Evolutionary conservation across 2,113 vertebrate species (phyloP), one percentile per base, ranked within the genome.

Genomic region (Tiliqua scincoides): DNA sequence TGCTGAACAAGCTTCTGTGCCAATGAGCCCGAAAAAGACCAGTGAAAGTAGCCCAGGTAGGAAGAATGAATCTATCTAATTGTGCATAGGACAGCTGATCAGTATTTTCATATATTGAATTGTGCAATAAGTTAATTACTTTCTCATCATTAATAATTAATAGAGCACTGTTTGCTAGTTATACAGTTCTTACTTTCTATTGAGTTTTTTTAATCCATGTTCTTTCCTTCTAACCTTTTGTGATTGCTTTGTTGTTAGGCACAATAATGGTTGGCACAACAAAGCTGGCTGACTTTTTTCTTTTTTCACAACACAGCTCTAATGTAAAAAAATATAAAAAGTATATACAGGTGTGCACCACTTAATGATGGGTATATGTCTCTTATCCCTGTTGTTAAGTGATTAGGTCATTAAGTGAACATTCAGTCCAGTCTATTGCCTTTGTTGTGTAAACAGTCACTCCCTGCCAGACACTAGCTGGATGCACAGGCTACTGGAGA

Each of bases 11-110:
- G 90, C 94, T 0, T 88, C 96, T 40, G 97, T 95, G 5, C 98
- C 98, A 0, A 95, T 98, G 97, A 99, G 99, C 87, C 99, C 99
- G 86, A 99, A 99, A 94, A 99, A 99, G 89, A 95, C 95, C 71
- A 95, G 86, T 3, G 99, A 99, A 78, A 76, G 95, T 21, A 98
- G 95, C 93, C 92, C 97, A 93, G 99, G 99, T 99, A 96, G 21
- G 92, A 27, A 54, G 27, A 23, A 62, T 17, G 21, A 43, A 2
- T 25, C 48, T 82, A n/a, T 71, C 48, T 25, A 37, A 10, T 48
- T 37, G 20, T 59, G 6, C n/a, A 67, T 27, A 21, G 37, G 32
- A 48, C 6, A 67, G 27, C 27, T 1, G 20, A 48, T 21, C 18
- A 1, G 1, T 37, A 1, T 40, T 65, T 65, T 43, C 43, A 48